A percentile compares a stretch with the other conserved stretches of the same genome.
Evolutionary conservation across 92 coral and sea anemone genomes (phyloP).

Genomic region (Epizoanthus rinbou): DNA sequence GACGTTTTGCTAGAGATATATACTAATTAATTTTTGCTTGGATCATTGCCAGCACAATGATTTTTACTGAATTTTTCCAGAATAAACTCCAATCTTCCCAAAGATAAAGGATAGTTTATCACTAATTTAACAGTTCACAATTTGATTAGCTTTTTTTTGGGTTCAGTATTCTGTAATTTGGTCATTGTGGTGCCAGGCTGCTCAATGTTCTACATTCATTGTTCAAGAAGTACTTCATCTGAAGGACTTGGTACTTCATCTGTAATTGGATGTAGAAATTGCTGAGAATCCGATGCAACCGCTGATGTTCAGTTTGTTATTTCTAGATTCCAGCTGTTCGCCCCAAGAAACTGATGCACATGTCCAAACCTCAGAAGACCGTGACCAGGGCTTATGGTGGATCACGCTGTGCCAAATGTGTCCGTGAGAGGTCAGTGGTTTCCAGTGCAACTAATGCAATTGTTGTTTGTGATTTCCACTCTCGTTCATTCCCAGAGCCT

Average conservation of each 20-base stretch:
- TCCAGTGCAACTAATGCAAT: background rate
- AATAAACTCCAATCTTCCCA: too few species aligned
- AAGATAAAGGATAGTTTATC: too few species aligned
- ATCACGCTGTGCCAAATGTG: constrained; percentile 95
- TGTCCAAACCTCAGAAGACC: constrained; percentile 91
- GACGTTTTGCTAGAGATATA: too few species aligned
- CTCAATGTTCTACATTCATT: too few species aligned
- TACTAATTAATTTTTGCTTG: too few species aligned
- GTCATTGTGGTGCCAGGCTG: too few species aligned
- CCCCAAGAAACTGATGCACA: constrained; percentile 90
- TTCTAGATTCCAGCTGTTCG: constrained; percentile 86
- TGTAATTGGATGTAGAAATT: background rate
- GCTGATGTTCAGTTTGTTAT: background rate
- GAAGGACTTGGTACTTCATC: too few species aligned
- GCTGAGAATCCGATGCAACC: background rate
- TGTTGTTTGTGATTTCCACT: too few species aligned
- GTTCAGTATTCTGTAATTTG: too few species aligned
- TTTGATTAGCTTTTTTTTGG: background rate
- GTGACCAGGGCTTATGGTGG: constrained; percentile 97
- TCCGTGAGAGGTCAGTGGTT: constrained; percentile 78
- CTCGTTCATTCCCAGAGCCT: too few species aligned
- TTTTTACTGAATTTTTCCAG: background rate
- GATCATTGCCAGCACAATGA: too few species aligned
- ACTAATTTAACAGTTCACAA: background rate
- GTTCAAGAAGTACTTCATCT: too few species aligned